These are phyloP conservation scores for Macaca mulatta DNA, from an alignment of 2,113 vertebrate genomes.

Conservation along the genomic window DNA sequence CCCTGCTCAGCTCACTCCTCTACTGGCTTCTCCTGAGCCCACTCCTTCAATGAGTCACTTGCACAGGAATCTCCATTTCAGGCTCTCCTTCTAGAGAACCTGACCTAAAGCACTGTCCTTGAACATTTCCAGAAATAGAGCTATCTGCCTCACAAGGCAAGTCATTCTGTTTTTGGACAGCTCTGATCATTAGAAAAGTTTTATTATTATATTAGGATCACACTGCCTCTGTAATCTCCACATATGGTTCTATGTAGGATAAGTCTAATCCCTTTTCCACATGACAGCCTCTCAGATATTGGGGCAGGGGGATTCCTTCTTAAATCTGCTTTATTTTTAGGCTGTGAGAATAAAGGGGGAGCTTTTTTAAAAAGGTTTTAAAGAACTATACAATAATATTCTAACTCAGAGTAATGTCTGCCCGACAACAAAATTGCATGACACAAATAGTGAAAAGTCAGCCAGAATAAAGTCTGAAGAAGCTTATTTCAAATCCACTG, in stretches of 20 bases:
- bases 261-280: neutral
- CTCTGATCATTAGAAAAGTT: neutral
- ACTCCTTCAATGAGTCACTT: neutral
- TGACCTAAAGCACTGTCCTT: neutral
- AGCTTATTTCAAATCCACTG: neutral
- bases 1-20: neutral
- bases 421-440: constrained; percentile 24
- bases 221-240: neutral
- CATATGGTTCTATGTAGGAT: neutral
- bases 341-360: neutral
- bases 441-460: neutral
- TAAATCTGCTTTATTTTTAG: neutral
- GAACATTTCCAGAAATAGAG: neutral
- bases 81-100: neutral
- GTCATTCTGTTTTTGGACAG: neutral
- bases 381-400: neutral
- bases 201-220: neutral
- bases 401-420: neutral
- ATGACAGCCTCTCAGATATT: neutral
- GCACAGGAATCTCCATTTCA: neutral
- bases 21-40: neutral
- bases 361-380: neutral
- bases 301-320: neutral
- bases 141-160: neutral
- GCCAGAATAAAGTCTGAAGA: neutral